Evolutionary conservation across 2,888 invertebrate species (phyloP).

Genomic region (Morpho deidamia): DNA sequence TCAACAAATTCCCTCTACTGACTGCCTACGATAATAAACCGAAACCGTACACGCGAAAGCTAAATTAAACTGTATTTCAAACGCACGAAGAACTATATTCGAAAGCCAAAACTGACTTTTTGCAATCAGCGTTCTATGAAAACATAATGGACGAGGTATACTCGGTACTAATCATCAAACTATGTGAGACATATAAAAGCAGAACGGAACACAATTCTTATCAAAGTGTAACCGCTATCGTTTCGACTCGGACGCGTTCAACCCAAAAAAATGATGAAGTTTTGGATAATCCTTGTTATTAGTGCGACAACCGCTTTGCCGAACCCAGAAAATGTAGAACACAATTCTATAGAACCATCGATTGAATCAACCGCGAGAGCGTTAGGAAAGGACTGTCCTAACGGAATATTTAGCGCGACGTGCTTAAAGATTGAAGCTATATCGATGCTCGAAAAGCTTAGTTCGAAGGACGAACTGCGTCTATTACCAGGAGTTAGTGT

Average conservation of each 20-base stretch:
- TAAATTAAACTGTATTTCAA: conserved; percentile 30
- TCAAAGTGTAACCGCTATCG: conserved; percentile 58
- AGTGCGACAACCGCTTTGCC: conserved; percentile 47
- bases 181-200: conserved; percentile 72
- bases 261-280: conserved; percentile 45
- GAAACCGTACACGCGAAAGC: conserved; percentile 31
- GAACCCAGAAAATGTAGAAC: conserved; percentile 49
- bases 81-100: conserved; percentile 25
- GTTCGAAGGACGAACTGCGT: conserved; percentile 57
- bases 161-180: conserved; percentile 56
- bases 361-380: conserved; percentile 49
- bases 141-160: conserved; percentile 66
- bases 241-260: conserved; percentile 48
- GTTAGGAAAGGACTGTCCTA: conserved; percentile 57
- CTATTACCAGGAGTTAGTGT: conserved; percentile 79
- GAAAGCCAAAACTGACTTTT: conserved; percentile 37
- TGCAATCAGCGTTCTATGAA: conserved; percentile 73
- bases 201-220: conserved; percentile 55
- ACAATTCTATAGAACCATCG: conserved; percentile 39
- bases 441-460: conserved; percentile 59
- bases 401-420: conserved; percentile 61
- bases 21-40: conserved; percentile 60
- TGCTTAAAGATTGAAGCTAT: conserved; percentile 69
- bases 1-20: conserved; percentile 45
- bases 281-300: conserved; percentile 38